Evolutionary conservation across 2,797 vertebrate species (phyloP).

Genomic region (Calcarius lapponicus): DNA sequence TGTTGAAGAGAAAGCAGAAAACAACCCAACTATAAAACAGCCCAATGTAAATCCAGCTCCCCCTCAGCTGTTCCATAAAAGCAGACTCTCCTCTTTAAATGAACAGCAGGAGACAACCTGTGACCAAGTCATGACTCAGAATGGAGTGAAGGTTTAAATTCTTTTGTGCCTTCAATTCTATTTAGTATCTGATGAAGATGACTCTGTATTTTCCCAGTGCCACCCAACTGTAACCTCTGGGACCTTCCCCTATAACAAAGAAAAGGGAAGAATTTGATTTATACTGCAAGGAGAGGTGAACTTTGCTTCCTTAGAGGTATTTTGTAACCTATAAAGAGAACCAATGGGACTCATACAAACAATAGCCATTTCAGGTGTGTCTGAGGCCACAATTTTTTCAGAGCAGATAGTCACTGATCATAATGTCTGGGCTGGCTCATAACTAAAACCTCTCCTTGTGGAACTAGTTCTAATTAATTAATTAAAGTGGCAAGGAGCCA

Average conservation of each 20-base stretch:
- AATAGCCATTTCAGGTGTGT: not conserved
- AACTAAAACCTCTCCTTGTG: not conserved
- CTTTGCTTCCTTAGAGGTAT: not conserved
- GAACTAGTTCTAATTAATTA: not conserved
- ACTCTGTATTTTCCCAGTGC: not conserved
- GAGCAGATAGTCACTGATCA: not conserved
- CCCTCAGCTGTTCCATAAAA: not conserved
- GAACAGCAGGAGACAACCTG: not conserved
- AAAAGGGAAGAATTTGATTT: not conserved
- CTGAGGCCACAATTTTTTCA: not conserved
- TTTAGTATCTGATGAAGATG: not conserved
- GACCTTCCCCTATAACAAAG: not conserved
- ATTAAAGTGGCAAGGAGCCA: not conserved
- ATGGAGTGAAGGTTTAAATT: not conserved
- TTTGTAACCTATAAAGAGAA: not conserved
- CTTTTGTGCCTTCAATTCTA: not conserved
- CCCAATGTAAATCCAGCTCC: not conserved
- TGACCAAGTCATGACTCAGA: not conserved
- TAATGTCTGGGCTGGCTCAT: not conserved
- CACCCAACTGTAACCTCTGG: not conserved
- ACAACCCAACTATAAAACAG: accelerated
- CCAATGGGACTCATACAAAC: not conserved
- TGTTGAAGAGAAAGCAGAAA: not conserved
- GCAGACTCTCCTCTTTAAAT: not conserved
- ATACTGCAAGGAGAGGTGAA: not conserved